A percentile compares a stretch with the other conserved stretches of the same genome.
These are phyloP conservation scores for Oconnorella tubifera DNA, from an alignment of 2,888 invertebrate genomes.

Conservation along the genomic window DNA sequence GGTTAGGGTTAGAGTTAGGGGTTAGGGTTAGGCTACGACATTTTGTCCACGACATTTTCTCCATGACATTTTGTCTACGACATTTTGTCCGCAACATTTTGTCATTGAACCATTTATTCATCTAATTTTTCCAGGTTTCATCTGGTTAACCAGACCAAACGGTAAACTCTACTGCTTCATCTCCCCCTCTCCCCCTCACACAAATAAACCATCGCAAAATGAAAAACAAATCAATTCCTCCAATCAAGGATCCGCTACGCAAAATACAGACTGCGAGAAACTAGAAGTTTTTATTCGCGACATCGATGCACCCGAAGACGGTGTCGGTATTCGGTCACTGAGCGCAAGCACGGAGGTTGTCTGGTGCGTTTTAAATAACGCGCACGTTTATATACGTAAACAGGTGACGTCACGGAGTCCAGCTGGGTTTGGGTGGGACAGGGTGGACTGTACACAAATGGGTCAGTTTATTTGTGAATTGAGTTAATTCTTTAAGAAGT, in stretches of 20 bases:
- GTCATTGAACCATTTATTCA: too few species aligned
- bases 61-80: too few species aligned
- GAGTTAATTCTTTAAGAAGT: too few species aligned
- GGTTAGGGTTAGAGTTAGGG: too few species aligned
- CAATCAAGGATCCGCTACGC: neutral
- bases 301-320: neutral
- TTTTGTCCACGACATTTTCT: too few species aligned
- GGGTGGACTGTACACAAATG: conserved; percentile 8
- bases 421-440: conserved; percentile 8
- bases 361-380: conserved; percentile 12
- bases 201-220: too few species aligned
- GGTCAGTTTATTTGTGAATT: too few species aligned
- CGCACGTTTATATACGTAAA: conserved; percentile 6
- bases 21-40: too few species aligned
- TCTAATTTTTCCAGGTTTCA: too few species aligned
- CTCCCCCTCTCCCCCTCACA: neutral
- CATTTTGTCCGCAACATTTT: too few species aligned
- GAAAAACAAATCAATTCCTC: too few species aligned
- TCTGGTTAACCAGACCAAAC: neutral
- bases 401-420: conserved; percentile 9
- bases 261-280: neutral
- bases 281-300: neutral
- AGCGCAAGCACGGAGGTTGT: neutral
- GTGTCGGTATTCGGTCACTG: neutral
- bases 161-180: neutral